Conservation (phyloP, 30 jellyfish, hydroid and myxozoan genomes). For the Pelagia noctiluca region DNA sequence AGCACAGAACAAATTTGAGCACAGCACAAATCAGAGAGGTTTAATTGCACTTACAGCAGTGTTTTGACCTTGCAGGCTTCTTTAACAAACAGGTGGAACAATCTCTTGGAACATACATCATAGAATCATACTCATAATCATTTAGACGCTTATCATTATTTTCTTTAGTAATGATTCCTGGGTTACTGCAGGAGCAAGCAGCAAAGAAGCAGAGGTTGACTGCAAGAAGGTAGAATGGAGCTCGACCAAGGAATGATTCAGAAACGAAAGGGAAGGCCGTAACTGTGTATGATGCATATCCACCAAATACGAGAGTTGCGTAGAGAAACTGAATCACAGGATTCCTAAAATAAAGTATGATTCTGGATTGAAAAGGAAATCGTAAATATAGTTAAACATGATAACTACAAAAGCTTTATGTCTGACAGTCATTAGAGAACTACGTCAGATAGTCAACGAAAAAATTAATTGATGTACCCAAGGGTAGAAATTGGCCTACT, state of each 20-base stretch:
- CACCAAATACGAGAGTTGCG: slow-evolving; percentile 65
- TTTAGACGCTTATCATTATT: slow-evolving; percentile 18
- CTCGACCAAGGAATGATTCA: slow-evolving; percentile 68
- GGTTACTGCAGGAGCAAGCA: slow-evolving; percentile 77
- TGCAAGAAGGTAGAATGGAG: slow-evolving; percentile 75
- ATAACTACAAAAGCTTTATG: too few species aligned
- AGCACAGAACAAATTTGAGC: too few species aligned
- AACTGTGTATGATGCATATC: slow-evolving; percentile 73
- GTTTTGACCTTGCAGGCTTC: slow-evolving; percentile 98
- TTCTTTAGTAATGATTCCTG: slow-evolving; percentile 72
- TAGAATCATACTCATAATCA: slow-evolving; percentile 78
- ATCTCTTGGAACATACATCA: slow-evolving; percentile 60
- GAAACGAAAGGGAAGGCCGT: slow-evolving; percentile 87
- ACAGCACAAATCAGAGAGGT: too few species aligned
- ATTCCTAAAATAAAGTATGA: slow-evolving; percentile 59
- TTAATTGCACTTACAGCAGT: slow-evolving; percentile 69
- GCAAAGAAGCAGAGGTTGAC: slow-evolving; percentile 72
- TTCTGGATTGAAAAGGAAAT: neutral
- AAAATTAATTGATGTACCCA: too few species aligned
- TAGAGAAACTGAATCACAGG: slow-evolving; percentile 77
- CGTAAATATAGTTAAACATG: too few species aligned
- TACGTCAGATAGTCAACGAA: too few species aligned
- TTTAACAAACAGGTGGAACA: slow-evolving; percentile 77
- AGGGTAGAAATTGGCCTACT: too few species aligned
- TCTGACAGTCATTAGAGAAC: too few species aligned